phyloP scores from a whole-genome alignment of 2,888 invertebrate species.

The Nomada fabriciana region DNA sequence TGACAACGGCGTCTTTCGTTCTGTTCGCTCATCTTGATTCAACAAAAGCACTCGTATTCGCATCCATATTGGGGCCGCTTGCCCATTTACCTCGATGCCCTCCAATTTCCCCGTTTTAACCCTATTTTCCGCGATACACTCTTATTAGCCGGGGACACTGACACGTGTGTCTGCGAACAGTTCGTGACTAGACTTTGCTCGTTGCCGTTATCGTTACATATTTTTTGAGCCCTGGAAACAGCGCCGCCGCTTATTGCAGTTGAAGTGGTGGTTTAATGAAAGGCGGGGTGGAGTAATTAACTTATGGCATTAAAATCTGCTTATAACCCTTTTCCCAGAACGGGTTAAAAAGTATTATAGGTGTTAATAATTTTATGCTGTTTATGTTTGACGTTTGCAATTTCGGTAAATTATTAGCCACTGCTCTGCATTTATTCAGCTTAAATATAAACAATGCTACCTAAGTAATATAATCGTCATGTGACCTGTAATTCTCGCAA shows the following conservation, averaged over 20 bases:
- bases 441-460: too few relatives aligned
- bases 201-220: background rate
- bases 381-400: too few relatives aligned
- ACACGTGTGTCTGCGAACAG: conserved; percentile 25
- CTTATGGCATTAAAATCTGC: too few relatives aligned
- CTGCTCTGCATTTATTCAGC: too few relatives aligned
- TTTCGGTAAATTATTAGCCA: too few relatives aligned
- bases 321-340: too few relatives aligned
- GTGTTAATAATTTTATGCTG: too few relatives aligned
- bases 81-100: conserved; percentile 24
- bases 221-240: background rate
- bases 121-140: conserved; percentile 26
- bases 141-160: conserved; percentile 44
- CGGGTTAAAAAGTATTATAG: too few relatives aligned
- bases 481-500: too few relatives aligned
- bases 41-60: conserved; percentile 37
- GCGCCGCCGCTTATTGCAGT: background rate
- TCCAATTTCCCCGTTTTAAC: conserved; percentile 31
- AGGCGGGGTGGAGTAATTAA: too few relatives aligned
- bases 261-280: too few relatives aligned
- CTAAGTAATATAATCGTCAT: too few relatives aligned
- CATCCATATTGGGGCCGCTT: conserved; percentile 41
- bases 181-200: conserved; percentile 49
- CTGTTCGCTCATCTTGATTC: conserved; percentile 47
- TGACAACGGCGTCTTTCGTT: conserved; percentile 57